Evolutionary conservation across 2,888 invertebrate species (phyloP).

Genomic region (Ophion ventricosus): DNA sequence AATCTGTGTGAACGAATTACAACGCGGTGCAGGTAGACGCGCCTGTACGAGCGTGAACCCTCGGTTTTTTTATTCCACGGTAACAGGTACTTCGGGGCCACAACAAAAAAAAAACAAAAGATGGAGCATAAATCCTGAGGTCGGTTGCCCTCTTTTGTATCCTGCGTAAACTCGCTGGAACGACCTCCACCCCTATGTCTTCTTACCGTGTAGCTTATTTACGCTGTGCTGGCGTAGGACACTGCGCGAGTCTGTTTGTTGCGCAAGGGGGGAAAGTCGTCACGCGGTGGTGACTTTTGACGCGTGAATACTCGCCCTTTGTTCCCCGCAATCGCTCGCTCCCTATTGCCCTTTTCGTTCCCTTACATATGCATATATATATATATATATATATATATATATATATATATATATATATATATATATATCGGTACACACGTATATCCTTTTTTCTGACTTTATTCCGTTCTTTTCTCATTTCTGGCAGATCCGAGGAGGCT

Average conservation of each 20-base stretch:
- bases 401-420: too few relatives aligned
- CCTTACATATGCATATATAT: background rate
- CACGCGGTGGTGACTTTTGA: conserved; percentile 79
- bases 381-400: too few relatives aligned
- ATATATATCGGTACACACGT: too few relatives aligned
- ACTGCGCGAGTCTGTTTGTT: conserved; percentile 2
- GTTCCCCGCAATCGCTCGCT: conserved; percentile 60
- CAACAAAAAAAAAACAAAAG: conserved; percentile 43
- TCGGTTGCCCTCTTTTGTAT: conserved; percentile 29
- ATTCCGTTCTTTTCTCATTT: conserved; percentile 31
- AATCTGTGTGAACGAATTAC: conserved; percentile 63
- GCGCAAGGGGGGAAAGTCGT: conserved; percentile 66
- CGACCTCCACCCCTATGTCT: conserved; percentile 25
- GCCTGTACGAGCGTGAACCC: conserved; percentile 52
- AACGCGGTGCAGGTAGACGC: conserved; percentile 41
- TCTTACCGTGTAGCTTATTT: conserved; percentile 18
- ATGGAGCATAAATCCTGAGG: conserved; percentile 56
- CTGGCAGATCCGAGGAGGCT: background rate
- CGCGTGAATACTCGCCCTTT: conserved; percentile 77
- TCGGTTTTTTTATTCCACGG: conserved; percentile 24
- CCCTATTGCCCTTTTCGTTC: conserved; percentile 70
- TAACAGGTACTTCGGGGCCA: conserved; percentile 60
- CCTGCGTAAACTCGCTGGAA: conserved; percentile 37
- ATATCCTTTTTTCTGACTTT: too few relatives aligned
- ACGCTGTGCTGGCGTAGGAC: conserved; percentile 11